phyloP scores from a whole-genome alignment of 2,113 vertebrate genomes.

The Etia nguti region DNA sequence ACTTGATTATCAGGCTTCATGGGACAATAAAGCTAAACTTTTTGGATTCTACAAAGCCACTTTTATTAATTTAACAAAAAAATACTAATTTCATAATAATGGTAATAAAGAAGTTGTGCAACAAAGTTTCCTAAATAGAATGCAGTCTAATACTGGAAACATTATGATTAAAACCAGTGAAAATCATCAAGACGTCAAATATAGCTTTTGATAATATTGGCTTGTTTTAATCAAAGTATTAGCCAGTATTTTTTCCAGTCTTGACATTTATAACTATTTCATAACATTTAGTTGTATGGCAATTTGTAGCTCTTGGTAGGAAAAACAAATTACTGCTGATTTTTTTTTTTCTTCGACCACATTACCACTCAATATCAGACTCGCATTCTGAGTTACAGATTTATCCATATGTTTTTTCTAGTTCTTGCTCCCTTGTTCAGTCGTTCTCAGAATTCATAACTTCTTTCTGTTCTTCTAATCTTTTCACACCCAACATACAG shows the following conservation, averaged over 20 bases:
- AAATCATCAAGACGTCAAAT: not conserved
- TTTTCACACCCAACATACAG: not conserved
- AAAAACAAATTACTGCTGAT: not conserved
- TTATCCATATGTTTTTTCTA: not conserved
- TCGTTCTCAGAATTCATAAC: not conserved
- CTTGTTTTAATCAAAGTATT: not conserved
- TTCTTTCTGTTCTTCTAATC: not conserved
- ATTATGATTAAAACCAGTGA: not conserved
- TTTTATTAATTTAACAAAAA: not conserved
- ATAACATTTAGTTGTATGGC: not conserved
- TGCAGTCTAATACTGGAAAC: not conserved
- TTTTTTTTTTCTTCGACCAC: not conserved
- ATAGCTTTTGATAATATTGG: not conserved
- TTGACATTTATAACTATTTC: not conserved
- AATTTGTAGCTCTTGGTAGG: not conserved
- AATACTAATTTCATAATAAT: not conserved
- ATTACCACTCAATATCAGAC: not conserved
- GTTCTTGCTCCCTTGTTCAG: not conserved
- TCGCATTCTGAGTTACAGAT: not conserved
- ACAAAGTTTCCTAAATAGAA: not conserved
- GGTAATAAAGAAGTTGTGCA: not conserved
- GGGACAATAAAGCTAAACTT: not conserved
- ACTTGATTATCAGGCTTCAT: not conserved
- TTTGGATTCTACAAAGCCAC: not conserved
- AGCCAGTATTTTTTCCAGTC: not conserved